Evolutionary conservation across 2,113 vertebrate species (phyloP).

Genomic region (Engystomops pustulosus): DNA sequence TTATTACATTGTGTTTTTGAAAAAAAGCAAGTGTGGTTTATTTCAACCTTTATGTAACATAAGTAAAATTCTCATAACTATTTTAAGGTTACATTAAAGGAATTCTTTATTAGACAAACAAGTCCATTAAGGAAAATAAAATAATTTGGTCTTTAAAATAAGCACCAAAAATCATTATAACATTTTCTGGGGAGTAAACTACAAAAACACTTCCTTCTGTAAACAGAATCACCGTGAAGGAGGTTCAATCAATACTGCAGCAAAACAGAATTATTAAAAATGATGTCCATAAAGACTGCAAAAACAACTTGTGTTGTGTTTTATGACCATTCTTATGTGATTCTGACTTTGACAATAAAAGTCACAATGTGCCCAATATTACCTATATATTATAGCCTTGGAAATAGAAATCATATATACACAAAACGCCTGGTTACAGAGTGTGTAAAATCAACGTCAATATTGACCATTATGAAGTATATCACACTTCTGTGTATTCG

Average conservation of each 20-base stretch:
- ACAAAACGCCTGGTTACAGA: background rate
- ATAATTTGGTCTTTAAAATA: conserved; percentile 8
- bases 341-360: conserved; percentile 50
- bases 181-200: conserved; percentile 24
- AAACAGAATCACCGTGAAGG: conserved; percentile 34
- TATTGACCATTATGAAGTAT: background rate
- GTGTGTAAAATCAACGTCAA: background rate
- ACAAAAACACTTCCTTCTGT: conserved; percentile 41
- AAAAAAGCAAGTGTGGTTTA: too few species aligned
- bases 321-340: conserved; percentile 53
- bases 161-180: conserved; percentile 21
- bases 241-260: conserved; percentile 54
- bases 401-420: conserved; percentile 36
- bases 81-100: background rate
- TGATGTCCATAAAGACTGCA: conserved; percentile 48
- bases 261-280: conserved; percentile 58
- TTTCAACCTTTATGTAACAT: too few species aligned
- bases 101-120: background rate
- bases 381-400: conserved; percentile 36
- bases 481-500: background rate
- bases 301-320: conserved; percentile 46
- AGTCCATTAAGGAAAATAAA: background rate
- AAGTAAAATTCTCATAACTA: too few species aligned
- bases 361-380: conserved; percentile 46
- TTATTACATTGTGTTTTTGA: too few species aligned